A percentile compares a stretch with the other conserved stretches of the same genome.
Conservation (phyloP, 2,797 vertebrate genomes). For the Stomatorhinus walkeri region DNA sequence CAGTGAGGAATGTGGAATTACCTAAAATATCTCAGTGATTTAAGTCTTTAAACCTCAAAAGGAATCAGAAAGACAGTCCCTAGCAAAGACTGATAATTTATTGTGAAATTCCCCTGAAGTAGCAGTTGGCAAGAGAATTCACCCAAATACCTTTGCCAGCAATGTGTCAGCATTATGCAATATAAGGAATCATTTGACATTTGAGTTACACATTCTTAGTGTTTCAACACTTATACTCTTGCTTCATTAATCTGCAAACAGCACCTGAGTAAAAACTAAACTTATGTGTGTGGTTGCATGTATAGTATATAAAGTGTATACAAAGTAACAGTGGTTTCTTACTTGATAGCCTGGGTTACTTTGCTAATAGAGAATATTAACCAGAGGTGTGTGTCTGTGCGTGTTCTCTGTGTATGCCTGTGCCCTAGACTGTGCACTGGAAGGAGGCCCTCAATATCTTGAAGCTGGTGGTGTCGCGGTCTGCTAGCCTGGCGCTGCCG, state of each 20-base stretch:
- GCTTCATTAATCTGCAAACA: background rate
- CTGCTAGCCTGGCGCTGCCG: conserved; percentile 87
- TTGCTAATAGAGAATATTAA: background rate
- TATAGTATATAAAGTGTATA: background rate
- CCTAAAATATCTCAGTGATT: background rate
- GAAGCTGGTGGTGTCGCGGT: conserved; percentile 92
- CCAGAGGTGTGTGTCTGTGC: conserved; percentile 1
- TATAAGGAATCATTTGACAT: background rate
- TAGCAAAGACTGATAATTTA: background rate
- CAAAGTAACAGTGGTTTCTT: background rate
- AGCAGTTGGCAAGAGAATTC: background rate
- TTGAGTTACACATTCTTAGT: background rate
- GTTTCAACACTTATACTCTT: background rate
- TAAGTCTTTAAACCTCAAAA: background rate
- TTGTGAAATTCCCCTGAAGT: background rate
- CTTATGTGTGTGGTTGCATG: background rate
- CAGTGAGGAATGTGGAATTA: background rate
- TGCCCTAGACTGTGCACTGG: conserved; percentile 83
- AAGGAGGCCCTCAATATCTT: conserved; percentile 92
- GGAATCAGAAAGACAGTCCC: background rate
- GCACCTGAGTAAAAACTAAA: background rate
- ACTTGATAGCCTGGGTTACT: background rate
- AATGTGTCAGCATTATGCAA: background rate
- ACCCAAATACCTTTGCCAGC: background rate
- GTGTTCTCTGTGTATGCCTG: background rate